Evolutionary conservation across 2,797 vertebrate genomes (phyloP), one percentile per base, ranked within the genome.

Genomic region (Dendrocincla fuliginosa): DNA sequence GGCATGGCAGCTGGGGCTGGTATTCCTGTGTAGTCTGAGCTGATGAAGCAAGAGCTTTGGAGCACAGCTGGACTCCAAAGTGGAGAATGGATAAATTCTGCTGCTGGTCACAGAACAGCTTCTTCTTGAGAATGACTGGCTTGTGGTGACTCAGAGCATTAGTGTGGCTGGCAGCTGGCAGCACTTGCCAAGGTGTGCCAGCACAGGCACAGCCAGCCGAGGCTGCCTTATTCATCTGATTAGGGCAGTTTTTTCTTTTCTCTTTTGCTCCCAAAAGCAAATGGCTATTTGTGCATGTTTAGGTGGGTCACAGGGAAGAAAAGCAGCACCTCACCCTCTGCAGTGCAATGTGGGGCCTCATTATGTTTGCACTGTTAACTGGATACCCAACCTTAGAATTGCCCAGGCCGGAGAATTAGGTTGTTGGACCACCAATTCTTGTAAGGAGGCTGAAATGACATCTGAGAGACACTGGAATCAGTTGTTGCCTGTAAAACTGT

Each of bases 1-100:
- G 55, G 16, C 2, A 0, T 39, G 37, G 16, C 32, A 77, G 13
- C 23, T 49, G 30, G 35, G 46, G 13, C 11, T 25, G 0, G 6
- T 25, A 6, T 18, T 76, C 9, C 28, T 4, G 2, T 7, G 9
- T 14, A 12, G 56, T 22, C 33, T 13, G 13, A 77, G 80, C 35
- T 85, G 74, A 33, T 4, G 13, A 50, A 73, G n/a, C 13, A 57
- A 59, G 47, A 67, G 12, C 14, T 60, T 69, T 3, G 13, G 46
- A 65, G 13, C 33, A 19, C 10, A 28, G n/a, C 17, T 89, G 57
- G 55, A 37, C 46, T 82, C 33, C 41, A 17, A 42, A 42, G 41
- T 42, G 41, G 41, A 42, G 5, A 11, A 9, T 7, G 44, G 32
- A 33, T 32, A 49, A 59, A 68, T 56, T 71, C 57, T 61, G 42